phyloP scores from a whole-genome alignment of 2,888 invertebrate species.

The Erpobdella octoculata region DNA sequence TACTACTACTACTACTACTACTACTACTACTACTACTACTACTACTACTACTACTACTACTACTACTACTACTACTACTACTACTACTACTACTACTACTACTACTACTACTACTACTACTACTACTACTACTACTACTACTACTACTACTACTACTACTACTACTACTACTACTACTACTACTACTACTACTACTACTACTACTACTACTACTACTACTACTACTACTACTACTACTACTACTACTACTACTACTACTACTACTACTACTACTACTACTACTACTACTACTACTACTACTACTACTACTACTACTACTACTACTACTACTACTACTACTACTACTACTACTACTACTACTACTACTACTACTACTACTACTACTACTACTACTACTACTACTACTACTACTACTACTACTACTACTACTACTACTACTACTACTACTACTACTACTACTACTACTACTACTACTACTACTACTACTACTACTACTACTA shows the following conservation, averaged over 20 bases:
- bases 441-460: constrained; percentile 34
- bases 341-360: constrained; percentile 11
- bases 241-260: constrained; percentile 29
- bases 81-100: no score
- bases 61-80: no score
- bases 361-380: constrained; percentile 23
- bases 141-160: constrained; percentile 33
- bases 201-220: constrained; percentile 29
- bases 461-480: constrained; percentile 33
- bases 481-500: constrained; percentile 33
- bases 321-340: constrained; percentile 22
- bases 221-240: constrained; percentile 31
- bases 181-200: constrained; percentile 33
- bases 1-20: no score
- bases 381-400: neutral
- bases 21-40: no score
- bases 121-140: constrained; percentile 33
- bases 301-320: constrained; percentile 21
- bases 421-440: constrained; percentile 33
- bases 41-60: no score
- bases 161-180: constrained; percentile 32
- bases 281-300: constrained; percentile 23
- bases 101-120: constrained; percentile 27
- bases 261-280: constrained; percentile 12
- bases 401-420: constrained; percentile 26